A percentile compares a stretch with the other conserved stretches of the same genome.
Evolutionary conservation across 1,140 invertebrate genomes (phyloP).

Genomic region (Brachionus plicatilis): DNA sequence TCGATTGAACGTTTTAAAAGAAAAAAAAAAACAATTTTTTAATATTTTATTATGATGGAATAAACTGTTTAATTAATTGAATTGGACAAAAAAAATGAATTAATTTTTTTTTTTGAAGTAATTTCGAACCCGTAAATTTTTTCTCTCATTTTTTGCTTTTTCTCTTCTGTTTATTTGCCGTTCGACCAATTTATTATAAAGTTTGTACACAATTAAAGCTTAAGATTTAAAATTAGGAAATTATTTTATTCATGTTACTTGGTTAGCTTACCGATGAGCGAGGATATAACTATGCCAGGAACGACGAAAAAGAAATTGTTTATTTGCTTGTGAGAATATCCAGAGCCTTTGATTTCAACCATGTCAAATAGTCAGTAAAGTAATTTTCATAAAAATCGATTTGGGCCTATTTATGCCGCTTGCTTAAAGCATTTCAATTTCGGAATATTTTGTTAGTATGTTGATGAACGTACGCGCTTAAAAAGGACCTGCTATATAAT

Average conservation of each 20-base stretch:
- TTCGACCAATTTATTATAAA: neutral
- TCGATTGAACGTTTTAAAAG: neutral
- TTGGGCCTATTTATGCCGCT: neutral
- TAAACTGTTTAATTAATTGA: neutral
- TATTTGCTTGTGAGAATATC: neutral
- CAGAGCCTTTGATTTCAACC: slow-evolving; percentile 8
- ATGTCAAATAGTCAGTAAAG: neutral
- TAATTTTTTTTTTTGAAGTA: neutral
- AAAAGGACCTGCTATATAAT: neutral
- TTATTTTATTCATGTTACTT: neutral
- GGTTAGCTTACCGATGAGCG: neutral
- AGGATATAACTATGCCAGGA: neutral
- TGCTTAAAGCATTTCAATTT: neutral
- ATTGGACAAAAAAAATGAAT: neutral
- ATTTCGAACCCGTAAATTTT: neutral
- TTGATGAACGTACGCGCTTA: neutral
- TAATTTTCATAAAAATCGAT: neutral
- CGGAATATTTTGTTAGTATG: neutral
- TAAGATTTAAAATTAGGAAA: neutral
- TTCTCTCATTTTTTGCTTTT: neutral
- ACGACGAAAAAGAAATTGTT: neutral
- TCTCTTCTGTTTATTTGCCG: neutral
- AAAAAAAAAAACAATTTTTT: neutral
- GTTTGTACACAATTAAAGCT: neutral
- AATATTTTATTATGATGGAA: neutral